A percentile compares a stretch with the other conserved stretches of the same genome.
Conservation (phyloP, 2,797 vertebrate genomes). For the Karalla daura region DNA sequence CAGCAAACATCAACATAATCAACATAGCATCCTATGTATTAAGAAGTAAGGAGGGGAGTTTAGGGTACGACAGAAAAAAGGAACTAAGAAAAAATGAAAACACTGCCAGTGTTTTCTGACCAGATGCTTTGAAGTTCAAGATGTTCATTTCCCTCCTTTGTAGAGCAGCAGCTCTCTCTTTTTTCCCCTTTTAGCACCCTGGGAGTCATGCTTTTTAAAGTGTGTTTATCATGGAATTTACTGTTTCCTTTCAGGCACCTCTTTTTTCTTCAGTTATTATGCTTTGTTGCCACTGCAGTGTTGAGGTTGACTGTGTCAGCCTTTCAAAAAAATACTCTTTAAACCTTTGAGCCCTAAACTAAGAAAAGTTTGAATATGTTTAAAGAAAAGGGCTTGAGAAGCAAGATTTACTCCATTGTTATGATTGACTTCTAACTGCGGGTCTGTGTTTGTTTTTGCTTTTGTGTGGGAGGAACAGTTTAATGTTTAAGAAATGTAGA, state of each 20-base stretch:
- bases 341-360: neutral
- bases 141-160: neutral
- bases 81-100: neutral
- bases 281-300: neutral
- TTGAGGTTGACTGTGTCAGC: constrained; percentile 1
- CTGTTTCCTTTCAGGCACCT: constrained; percentile 1
- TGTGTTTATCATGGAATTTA: constrained; percentile 3
- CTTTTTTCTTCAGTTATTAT: neutral
- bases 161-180: constrained; percentile 4
- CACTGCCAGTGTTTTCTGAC: neutral
- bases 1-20: neutral
- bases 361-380: neutral
- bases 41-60: neutral
- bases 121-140: constrained; percentile 8
- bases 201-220: neutral
- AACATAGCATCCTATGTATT: neutral
- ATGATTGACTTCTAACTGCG: neutral
- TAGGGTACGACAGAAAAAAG: neutral
- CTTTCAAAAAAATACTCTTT: neutral
- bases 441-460: neutral
- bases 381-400: neutral
- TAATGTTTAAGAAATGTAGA: neutral
- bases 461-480: neutral
- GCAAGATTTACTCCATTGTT: neutral
- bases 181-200: constrained; percentile 9